These are phyloP conservation scores for Beris chalybata DNA, from an alignment of 2,888 invertebrate genomes.

Conservation along the genomic window DNA sequence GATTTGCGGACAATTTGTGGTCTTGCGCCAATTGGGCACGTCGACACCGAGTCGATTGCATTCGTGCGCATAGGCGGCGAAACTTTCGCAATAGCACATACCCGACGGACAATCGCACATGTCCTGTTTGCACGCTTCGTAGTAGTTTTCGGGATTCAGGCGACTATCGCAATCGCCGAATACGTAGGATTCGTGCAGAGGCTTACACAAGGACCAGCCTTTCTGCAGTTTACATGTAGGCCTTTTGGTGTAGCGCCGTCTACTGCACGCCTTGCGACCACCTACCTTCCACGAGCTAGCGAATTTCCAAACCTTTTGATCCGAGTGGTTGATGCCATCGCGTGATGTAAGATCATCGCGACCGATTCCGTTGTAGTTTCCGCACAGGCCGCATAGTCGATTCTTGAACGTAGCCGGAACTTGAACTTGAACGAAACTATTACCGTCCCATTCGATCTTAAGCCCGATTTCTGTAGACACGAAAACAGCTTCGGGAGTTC, in stretches of 20 bases:
- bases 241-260: constrained; percentile 57
- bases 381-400: constrained; percentile 88
- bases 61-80: constrained; percentile 86
- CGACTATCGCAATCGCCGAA: constrained; percentile 79
- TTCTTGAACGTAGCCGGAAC: constrained; percentile 71
- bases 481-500: constrained; percentile 66
- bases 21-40: constrained; percentile 71
- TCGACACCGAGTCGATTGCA: constrained; percentile 77
- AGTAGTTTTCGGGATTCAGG: constrained; percentile 80
- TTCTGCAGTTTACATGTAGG: constrained; percentile 60
- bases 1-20: constrained; percentile 64
- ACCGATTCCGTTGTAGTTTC: constrained; percentile 87
- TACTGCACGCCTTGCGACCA: constrained; percentile 71
- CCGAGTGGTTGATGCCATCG: constrained; percentile 68
- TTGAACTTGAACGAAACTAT: constrained; percentile 88
- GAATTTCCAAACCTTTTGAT: constrained; percentile 67
- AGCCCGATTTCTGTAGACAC: constrained; percentile 74
- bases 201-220: constrained; percentile 59
- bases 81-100: constrained; percentile 86
- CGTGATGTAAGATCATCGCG: constrained; percentile 81
- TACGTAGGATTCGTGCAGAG: constrained; percentile 58
- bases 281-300: constrained; percentile 92
- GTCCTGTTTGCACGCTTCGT: constrained; percentile 82
- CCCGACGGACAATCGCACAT: constrained; percentile 84
- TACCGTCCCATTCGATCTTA: constrained; percentile 89